phyloP scores from a whole-genome alignment of 2,888 invertebrate species.

The Nineta flava region DNA sequence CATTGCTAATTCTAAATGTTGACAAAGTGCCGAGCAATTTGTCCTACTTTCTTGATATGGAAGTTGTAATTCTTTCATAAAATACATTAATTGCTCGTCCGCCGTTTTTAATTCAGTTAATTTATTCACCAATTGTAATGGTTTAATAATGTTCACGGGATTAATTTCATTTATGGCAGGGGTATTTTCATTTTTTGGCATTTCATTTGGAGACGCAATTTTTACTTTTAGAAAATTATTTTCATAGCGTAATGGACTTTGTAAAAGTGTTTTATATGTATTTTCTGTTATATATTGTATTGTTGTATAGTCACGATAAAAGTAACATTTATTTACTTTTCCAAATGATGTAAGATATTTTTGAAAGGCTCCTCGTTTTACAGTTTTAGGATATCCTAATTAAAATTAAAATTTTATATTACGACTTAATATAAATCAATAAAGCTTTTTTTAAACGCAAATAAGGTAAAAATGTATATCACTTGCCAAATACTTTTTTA shows the following conservation, averaged over 20 bases:
- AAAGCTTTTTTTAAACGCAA: no score
- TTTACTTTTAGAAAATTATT: not conserved
- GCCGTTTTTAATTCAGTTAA: not conserved
- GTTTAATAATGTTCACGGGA: no score
- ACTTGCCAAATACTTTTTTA: not conserved
- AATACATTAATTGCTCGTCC: constrained; percentile 24
- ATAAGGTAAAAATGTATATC: not conserved
- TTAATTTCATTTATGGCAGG: no score
- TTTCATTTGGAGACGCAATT: not conserved
- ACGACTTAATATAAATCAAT: no score
- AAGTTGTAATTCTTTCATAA: constrained; percentile 26
- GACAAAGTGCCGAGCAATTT: constrained; percentile 26
- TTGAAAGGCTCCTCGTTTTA: not conserved
- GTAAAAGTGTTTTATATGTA: not conserved
- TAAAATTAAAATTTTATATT: not conserved
- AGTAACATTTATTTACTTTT: not conserved
- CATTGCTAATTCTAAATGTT: constrained; percentile 28
- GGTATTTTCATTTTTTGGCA: no score
- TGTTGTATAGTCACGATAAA: not conserved
- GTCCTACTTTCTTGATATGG: constrained; percentile 21
- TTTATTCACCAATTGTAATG: not conserved
- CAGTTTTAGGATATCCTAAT: not conserved
- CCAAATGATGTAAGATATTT: not conserved
- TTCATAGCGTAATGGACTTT: not conserved
- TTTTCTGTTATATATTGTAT: not conserved